Evolutionary conservation across 2,113 vertebrate species (phyloP).

Genomic region (Nyctereutes procyonoides): DNA sequence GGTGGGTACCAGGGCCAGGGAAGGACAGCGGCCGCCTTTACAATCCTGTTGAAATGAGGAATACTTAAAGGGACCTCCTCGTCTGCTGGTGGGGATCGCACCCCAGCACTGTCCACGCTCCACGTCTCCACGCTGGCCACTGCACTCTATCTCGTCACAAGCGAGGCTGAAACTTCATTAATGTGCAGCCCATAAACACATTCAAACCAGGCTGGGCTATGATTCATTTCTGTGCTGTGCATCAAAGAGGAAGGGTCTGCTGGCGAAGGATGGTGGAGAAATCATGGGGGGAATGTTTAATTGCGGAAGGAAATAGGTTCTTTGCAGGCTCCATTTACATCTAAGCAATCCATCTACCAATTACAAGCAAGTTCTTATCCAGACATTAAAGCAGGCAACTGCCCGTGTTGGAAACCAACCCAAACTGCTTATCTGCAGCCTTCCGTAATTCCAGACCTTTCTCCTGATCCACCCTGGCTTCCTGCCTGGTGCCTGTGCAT

Average conservation of each 20-base stretch:
- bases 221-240: not conserved
- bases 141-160: not conserved
- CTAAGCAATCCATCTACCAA: constrained; percentile 68
- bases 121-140: not conserved
- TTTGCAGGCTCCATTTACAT: constrained; percentile 68
- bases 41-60: not conserved
- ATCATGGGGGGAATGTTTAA: not conserved
- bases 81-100: not conserved
- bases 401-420: constrained; percentile 45
- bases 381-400: constrained; percentile 65
- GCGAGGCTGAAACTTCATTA: not conserved
- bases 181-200: not conserved
- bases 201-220: not conserved
- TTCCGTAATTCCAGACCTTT: constrained; percentile 34
- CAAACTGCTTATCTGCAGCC: constrained; percentile 64
- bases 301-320: constrained; percentile 56
- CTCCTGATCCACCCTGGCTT: constrained; percentile 35
- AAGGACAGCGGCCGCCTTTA: not conserved
- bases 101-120: not conserved
- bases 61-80: not conserved
- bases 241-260: constrained; percentile 2
- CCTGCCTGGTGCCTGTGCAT: constrained; percentile 17
- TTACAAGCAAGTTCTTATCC: constrained; percentile 68
- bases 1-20: rapidly evolving
- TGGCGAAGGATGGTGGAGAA: not conserved